phyloP scores from a whole-genome alignment of 2,113 vertebrate species.

The Climacteris rufus region DNA sequence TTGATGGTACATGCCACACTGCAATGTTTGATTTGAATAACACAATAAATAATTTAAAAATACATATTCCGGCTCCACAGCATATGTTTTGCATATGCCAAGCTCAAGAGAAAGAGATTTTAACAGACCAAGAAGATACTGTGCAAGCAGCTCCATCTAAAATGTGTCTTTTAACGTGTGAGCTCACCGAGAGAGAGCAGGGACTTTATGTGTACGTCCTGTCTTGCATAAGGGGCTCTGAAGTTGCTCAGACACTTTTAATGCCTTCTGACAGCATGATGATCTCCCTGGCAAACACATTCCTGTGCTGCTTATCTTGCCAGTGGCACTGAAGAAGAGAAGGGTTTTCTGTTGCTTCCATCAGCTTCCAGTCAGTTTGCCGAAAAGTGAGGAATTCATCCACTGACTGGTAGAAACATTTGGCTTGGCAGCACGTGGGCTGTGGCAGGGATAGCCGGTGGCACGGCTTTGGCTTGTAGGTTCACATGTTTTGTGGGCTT shows the following conservation, averaged over 20 bases:
- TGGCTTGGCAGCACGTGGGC: accelerated
- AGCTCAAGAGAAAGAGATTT: neutral
- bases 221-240: neutral
- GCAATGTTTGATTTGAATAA: neutral
- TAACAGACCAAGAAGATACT: neutral
- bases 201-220: neutral
- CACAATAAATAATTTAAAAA: neutral
- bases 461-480: neutral
- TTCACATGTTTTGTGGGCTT: neutral
- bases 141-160: neutral
- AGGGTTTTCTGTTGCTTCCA: neutral
- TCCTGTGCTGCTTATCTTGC: neutral
- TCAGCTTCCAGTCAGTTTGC: neutral
- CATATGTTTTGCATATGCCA: accelerated
- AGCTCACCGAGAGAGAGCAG: accelerated
- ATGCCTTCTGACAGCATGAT: neutral
- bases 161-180: neutral
- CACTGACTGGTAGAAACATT: accelerated
- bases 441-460: neutral
- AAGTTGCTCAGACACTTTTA: neutral
- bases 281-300: neutral
- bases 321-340: neutral
- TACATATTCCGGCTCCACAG: neutral
- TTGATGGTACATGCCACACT: neutral
- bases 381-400: neutral